Evolutionary conservation across 1,140 invertebrate genomes (phyloP), one percentile per base, ranked within the genome.

Genomic region (Spodoptera litura): DNA sequence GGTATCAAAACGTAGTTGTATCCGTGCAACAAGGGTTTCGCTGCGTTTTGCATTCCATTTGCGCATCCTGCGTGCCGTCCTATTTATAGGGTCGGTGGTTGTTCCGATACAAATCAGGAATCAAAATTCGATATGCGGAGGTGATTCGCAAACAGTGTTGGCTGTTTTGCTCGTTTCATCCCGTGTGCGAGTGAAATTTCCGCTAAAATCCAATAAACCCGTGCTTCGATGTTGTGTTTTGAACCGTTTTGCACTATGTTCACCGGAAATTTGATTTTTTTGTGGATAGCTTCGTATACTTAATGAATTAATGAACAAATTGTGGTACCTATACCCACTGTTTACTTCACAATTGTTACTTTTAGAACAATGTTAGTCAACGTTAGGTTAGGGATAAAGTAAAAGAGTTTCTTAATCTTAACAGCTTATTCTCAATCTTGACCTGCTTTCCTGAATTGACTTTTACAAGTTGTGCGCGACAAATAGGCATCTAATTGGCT

Each of bases 121-220:
- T 91, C 89, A 91, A 89, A 92, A 91, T 87, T 87, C 87, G 86
- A 89, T 91, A 93, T 88, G 83, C 85, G 82, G 84, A 61, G 52
- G 86, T 88, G 87, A 91, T 91, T 87, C 83, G 89, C 83, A 89
- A 89, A 88, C 87, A 89, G 81, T 78, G 84, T 52, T 66, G 80
- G 70, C 20, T 64, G 85, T 83, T 80, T 74, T 81, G 76, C 76
- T 88, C 88, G 88, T 89, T 88, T 86, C 83, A 83, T 78, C 74
- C 79, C 72, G 78, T 89, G 84, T 84, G 79, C 83, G 84, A 85
- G 85, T 78, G 87, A 91, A 90, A 91, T 90, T 92, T 89, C 87
- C 88, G 87, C 86, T 90, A 87, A 91, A 93, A 93, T 93, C 86
- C 90, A 92, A 93, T 92, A 93, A 90, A 91, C 84, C 61, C 31